Evolutionary conservation across 2,888 invertebrate genomes (phyloP).

Genomic region (Helleia helle): DNA sequence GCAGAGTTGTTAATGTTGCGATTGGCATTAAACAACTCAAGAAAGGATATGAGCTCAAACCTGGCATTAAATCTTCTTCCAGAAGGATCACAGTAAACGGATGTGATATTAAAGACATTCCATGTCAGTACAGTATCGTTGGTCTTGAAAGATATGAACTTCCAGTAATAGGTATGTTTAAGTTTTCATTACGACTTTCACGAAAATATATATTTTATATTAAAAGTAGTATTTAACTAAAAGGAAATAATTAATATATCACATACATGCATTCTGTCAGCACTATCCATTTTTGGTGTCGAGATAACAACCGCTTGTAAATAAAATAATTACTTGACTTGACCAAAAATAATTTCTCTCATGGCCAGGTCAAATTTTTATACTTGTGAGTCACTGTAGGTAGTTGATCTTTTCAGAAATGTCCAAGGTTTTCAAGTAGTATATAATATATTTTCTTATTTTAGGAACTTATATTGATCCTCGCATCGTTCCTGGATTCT

Average conservation of each 20-base stretch:
- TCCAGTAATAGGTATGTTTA: constrained; percentile 78
- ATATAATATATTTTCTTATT: constrained; percentile 15
- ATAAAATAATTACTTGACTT: too few species aligned
- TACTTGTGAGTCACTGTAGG: neutral
- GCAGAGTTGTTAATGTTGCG: constrained; percentile 73
- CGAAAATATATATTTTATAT: too few species aligned
- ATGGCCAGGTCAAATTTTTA: too few species aligned
- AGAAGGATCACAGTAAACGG: constrained; percentile 77
- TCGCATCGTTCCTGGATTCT: constrained; percentile 81
- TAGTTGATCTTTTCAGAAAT: neutral
- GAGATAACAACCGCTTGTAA: too few species aligned
- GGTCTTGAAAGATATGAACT: constrained; percentile 79
- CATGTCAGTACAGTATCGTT: constrained; percentile 77
- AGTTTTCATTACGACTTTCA: neutral
- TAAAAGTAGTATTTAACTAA: too few species aligned
- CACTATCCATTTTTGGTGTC: too few species aligned
- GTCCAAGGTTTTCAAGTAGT: neutral
- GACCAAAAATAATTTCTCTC: too few species aligned
- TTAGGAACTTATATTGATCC: constrained; percentile 82
- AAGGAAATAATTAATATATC: too few species aligned
- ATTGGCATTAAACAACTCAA: constrained; percentile 69
- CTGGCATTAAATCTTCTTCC: constrained; percentile 77
- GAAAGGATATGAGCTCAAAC: constrained; percentile 76
- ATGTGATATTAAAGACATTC: constrained; percentile 76
- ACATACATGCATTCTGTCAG: too few species aligned